These are phyloP conservation scores for Corapipo altera DNA, from an alignment of 2,113 vertebrate genomes.

Conservation along the genomic window DNA sequence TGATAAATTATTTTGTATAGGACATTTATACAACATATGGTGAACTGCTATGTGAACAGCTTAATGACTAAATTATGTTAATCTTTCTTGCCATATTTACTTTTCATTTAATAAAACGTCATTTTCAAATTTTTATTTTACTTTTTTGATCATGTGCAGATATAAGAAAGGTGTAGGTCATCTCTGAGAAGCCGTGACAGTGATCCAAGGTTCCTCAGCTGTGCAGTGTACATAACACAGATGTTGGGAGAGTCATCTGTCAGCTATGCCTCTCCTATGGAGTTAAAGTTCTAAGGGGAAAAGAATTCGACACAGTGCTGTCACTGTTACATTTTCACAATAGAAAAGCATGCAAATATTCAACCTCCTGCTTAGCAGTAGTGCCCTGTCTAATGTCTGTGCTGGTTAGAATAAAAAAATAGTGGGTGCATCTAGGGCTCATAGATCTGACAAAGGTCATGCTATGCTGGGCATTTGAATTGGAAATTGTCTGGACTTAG, in stretches of 20 bases:
- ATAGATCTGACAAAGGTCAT: constrained; percentile 93
- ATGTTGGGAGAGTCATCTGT: constrained; percentile 99
- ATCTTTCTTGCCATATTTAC: constrained; percentile 72
- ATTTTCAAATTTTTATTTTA: constrained; percentile 48
- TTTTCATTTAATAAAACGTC: constrained; percentile 49
- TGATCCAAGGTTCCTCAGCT: constrained; percentile 91
- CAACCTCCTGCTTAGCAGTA: constrained; percentile 86
- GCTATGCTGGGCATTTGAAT: constrained; percentile 94
- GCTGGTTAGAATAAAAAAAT: constrained; percentile 85
- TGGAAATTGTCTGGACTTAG: constrained; percentile 98
- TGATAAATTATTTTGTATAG: constrained; percentile 79
- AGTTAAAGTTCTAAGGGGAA: constrained; percentile 93
- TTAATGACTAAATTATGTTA: constrained; percentile 80
- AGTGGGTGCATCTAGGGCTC: constrained; percentile 81
- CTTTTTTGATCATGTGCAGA: constrained; percentile 21
- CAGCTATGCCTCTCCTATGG: constrained; percentile 95
- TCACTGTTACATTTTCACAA: constrained; percentile 98
- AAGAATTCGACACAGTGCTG: constrained; percentile 99
- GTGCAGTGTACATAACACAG: constrained; percentile 98
- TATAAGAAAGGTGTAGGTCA: constrained; percentile 74
- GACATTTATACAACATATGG: constrained; percentile 79
- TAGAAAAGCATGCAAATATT: constrained; percentile 96
- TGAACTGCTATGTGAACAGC: constrained; percentile 74
- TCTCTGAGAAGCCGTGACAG: constrained; percentile 77
- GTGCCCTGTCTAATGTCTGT: constrained; percentile 91